A percentile compares a stretch with the other conserved stretches of the same genome.
These are phyloP conservation scores for Turritopsis dohrnii DNA, from an alignment of 30 jellyfish, hydroid and myxozoan genomes.

Conservation along the genomic window DNA sequence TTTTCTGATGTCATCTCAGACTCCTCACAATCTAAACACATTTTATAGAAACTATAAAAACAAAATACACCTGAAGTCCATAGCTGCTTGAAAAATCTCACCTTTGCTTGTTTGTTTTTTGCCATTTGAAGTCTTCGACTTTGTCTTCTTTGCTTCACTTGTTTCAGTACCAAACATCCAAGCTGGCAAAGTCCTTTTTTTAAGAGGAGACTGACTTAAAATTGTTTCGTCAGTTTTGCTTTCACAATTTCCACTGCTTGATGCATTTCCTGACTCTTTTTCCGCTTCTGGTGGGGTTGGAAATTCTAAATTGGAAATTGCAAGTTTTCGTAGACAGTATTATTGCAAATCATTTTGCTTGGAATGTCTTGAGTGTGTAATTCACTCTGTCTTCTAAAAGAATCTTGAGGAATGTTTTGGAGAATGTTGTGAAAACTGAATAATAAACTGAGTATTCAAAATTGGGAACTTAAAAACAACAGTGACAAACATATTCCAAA, in stretches of 20 bases:
- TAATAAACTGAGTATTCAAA: no score
- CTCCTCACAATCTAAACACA: background rate
- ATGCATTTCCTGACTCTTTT: background rate
- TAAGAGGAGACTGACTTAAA: background rate
- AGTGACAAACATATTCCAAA: no score
- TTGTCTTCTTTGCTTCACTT: background rate
- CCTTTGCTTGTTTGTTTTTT: background rate
- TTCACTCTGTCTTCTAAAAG: no score
- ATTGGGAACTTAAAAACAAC: no score
- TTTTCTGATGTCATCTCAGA: background rate
- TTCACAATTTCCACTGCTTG: background rate
- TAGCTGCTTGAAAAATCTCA: background rate
- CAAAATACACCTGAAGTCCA: background rate
- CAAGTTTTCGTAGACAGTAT: no score
- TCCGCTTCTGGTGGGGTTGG: no score
- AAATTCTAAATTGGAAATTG: no score
- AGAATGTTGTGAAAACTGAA: no score
- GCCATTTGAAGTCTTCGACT: background rate
- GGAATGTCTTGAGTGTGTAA: no score
- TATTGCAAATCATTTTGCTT: no score
- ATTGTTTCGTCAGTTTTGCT: background rate
- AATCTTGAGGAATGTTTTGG: no score
- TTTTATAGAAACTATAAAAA: background rate
- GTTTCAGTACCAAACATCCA: background rate
- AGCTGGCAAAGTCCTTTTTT: background rate